Base-by-base conservation (phyloP, 1,140 invertebrate species). In the Bombus fervidus region DNA sequence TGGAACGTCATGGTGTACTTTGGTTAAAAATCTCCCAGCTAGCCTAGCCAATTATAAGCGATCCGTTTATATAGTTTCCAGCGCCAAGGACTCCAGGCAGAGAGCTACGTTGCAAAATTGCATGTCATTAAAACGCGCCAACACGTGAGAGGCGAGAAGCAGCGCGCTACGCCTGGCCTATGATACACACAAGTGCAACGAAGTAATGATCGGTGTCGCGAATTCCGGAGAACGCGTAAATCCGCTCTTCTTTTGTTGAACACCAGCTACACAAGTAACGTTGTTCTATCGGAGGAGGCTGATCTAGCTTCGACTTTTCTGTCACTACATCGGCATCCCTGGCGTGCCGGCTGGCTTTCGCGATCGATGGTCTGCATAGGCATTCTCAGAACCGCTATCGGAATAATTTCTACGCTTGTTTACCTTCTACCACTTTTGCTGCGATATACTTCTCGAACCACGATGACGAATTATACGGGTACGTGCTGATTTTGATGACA, bases 21-120 rank as follows among this genome's bases (percentile, higher is more conserved):
- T 5, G 87, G 62, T 91, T 91, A 86, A 92, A 92, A 92, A 93
- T 91, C 90, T 83, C 86, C 81, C 86, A 84, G 92, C 89, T 88
- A 89, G 86, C 89, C 64, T 90, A 88, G 81, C 87, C 89, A 93
- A 93, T 94, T 93, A 89, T 90, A 92, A 92, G 90, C 91, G 87
- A 81, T 93, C 92, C 92, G 94, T 94, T 95, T 95, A 95, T 95
- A 95, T 95, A 95, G 93, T 93, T 94, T 94, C 90, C 87, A 91
- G 87, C 85, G 86, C 92, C 95, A 95, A 95, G 95, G 95, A 95
- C 94, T 95, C 82, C 12, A 79, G 80, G 86, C 89, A 91, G 91
- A 90, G 91, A 91, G 91, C 90, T 90, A 90, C 92, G 86, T 95
- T 94, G 93, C 94, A 94, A 95, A 94, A 95, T 95, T 93, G 93